Conservation (phyloP, 2,888 invertebrate species). For the Pristionchus entomophagus region DNA sequence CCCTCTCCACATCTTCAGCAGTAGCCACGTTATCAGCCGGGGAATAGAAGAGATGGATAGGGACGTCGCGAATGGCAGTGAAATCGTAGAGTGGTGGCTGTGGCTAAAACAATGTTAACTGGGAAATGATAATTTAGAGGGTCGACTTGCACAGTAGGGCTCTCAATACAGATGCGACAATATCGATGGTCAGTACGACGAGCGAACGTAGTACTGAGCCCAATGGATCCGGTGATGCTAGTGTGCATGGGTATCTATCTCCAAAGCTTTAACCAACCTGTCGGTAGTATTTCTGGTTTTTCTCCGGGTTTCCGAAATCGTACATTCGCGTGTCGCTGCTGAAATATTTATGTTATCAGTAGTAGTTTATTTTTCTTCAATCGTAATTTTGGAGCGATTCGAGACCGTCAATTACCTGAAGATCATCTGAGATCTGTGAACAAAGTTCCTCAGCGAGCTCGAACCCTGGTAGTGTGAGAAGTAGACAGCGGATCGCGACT, state of each 20-base stretch:
- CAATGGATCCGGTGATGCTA: no score
- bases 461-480: constrained; percentile 32
- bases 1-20: background rate
- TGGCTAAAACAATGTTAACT: background rate
- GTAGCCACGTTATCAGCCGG: background rate
- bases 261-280: background rate
- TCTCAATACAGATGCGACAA: no score
- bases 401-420: no score
- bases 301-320: background rate
- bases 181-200: no score
- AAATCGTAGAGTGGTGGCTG: background rate
- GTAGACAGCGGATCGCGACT: constrained; percentile 23
- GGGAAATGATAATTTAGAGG: no score
- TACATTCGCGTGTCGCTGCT: background rate
- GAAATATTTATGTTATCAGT: background rate
- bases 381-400: background rate
- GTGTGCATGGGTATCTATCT: background rate
- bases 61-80: background rate
- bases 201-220: no score
- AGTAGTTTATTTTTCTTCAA: background rate
- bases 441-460: constrained; percentile 2
- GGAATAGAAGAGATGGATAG: constrained; percentile 21
- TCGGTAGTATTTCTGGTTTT: background rate
- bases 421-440: constrained; percentile 28
- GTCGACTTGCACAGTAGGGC: no score